phyloP scores from a whole-genome alignment of 2,888 invertebrate species.

The Cephonodes hylas region DNA sequence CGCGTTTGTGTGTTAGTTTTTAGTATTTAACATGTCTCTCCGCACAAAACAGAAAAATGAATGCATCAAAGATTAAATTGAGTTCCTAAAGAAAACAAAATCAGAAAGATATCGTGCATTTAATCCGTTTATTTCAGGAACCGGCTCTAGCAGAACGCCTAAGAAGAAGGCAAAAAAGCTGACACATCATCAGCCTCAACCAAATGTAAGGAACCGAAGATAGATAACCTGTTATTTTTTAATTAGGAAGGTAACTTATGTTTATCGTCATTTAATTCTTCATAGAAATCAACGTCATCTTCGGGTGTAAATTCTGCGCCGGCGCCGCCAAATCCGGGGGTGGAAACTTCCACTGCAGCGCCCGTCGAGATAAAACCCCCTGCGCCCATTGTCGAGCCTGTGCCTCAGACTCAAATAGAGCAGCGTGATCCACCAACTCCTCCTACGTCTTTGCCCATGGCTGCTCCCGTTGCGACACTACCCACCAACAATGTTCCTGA shows the following conservation, averaged over 20 bases:
- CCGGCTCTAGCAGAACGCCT: conserved; percentile 61
- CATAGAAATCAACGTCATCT: conserved; percentile 13
- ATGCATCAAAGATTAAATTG: background rate
- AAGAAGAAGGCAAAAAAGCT: conserved; percentile 74
- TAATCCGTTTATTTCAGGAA: conserved; percentile 51
- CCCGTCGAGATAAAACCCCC: conserved; percentile 40
- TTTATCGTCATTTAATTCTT: conserved; percentile 6
- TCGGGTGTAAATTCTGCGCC: conserved; percentile 31
- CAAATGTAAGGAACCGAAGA: conserved; percentile 64
- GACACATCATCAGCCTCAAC: conserved; percentile 54
- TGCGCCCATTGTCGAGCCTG: conserved; percentile 40
- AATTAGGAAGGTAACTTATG: background rate
- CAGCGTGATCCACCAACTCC: conserved; percentile 37
- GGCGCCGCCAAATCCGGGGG: conserved; percentile 26
- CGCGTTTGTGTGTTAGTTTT: background rate
- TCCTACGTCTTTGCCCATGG: conserved; percentile 31
- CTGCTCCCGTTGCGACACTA: conserved; percentile 20
- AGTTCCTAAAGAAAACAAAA: background rate
- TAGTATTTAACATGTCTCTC: background rate
- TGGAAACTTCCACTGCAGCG: conserved; percentile 38
- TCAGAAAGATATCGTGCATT: conserved; percentile 17
- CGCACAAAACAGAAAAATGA: background rate
- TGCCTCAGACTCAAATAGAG: too few species aligned
- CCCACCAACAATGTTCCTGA: conserved; percentile 36
- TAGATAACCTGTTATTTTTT: conserved; percentile 23